Conservation (phyloP, 1,140 invertebrate species). For the Stratiolaelaps scimitus region DNA sequence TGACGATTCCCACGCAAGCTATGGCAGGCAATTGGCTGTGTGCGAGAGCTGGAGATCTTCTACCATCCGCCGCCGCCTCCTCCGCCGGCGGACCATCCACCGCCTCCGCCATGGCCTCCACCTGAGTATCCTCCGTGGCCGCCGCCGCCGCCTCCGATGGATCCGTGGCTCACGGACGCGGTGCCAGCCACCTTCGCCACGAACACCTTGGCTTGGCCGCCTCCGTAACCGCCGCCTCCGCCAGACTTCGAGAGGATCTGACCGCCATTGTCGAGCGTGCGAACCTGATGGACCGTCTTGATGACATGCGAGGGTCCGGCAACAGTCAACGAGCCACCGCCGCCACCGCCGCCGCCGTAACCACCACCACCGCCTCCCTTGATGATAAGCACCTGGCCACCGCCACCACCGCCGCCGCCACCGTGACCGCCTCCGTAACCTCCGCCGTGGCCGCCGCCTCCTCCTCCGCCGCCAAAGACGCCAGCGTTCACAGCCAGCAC, state of each 20-base stretch:
- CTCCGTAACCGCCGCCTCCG: not conserved
- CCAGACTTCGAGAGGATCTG: not conserved
- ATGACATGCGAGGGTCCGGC: not conserved
- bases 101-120: not conserved
- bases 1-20: too few relatives aligned
- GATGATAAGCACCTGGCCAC: conserved; percentile 6
- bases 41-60: too few relatives aligned
- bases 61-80: too few relatives aligned
- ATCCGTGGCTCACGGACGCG: not conserved
- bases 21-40: too few relatives aligned
- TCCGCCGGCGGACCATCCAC: conserved; percentile 8
- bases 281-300: not conserved
- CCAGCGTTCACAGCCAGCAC: not conserved
- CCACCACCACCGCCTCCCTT: conserved; percentile 6
- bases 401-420: not conserved
- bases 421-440: conserved; percentile 12
- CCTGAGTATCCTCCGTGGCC: not conserved
- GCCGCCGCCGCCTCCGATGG: not conserved
- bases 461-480: not conserved
- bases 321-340: not conserved
- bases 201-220: conserved; percentile 2
- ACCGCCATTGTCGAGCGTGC: not conserved
- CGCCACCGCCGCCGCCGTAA: conserved; percentile 27
- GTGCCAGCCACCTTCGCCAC: not conserved
- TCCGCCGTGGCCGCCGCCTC: not conserved